Base-by-base conservation (phyloP, 2,888 invertebrate genomes). In the Platycnemis pennipes region DNA sequence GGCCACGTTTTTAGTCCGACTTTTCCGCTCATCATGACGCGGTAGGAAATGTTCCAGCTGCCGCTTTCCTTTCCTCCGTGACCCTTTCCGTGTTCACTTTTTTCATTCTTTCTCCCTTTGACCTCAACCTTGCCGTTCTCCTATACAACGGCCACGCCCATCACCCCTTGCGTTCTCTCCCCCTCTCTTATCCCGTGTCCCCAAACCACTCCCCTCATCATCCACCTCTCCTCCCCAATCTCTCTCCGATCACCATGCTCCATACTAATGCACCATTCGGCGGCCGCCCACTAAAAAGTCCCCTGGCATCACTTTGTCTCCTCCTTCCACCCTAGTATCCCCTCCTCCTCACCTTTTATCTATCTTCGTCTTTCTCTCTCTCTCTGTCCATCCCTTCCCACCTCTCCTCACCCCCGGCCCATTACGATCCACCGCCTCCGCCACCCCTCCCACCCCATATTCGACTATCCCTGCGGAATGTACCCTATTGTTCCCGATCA, bases 401-500 rank as follows among this genome's bases (percentile, higher is more conserved):
- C 45, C 26, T 26, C 44, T 44, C 87, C 87, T 22, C 44, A 37
- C 45, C 45, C 8, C 16, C 37, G 31, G 77, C 77, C 77, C 37
- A 77, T 77, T 77, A 77, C 77, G 77, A 31, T 11, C 87, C n/a
- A 44, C 87, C 87, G n/a, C 87, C 87, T 87, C 45, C n/a, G 26
- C 13, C 87, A n/a, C n/a, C n/a, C n/a, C 45, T 5, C 87, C 87
- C 45, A n/a, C 22, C n/a, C 45, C 46, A 26, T 37, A 13, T n/a
- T 26, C 45, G 45, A 46, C 46, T 26, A 87, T 87, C 46, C 87
- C 56, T 89, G 56, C 44, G n/a, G 91, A 63, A 91, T 63, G 56
- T 63, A 77, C 53, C 91, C 91, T 63, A 91, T 91, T 91, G 91
- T 91, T 91, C 91, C 63, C 91, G 91, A n/a, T 91, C 91, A 91